Base-by-base conservation (phyloP, 2,888 invertebrate genomes). In the Leucophora obtusa region DNA sequence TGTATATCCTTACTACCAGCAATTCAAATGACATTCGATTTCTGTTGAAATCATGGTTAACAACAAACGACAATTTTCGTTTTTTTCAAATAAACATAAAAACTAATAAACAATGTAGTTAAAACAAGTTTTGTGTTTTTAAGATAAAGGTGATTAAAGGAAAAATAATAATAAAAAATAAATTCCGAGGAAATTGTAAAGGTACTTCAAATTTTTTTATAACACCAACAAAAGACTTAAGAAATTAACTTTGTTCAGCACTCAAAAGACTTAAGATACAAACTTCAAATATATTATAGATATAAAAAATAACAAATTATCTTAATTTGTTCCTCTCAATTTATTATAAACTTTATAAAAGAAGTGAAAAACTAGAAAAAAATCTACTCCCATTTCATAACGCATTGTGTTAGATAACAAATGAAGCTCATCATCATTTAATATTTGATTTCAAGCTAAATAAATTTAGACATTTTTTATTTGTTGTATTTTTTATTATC, bases 351-450 rank as follows among this genome's bases (percentile, higher is more conserved):
- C 24, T 66, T 51, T 28, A 24, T 15, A 33, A 17, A 54, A 43
- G n/a, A 47, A 17, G 21, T 28, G 28, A 33, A 47, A 28, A n/a
- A n/a, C n/a, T n/a, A n/a, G n/a, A n/a, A n/a, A n/a, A n/a, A n/a
- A n/a, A n/a, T n/a, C 11, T 51, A 33, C 18, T 21, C 14, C 17
- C 17, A 9, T 47, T 54, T 50, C 18, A 66, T 60, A 78, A n/a
- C 50, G 62, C 10, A 2, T 21, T 35, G 10, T 63, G n/a, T 68
- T 43, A 35, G 21, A 59, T 51, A 58, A 73, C 33, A 63, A 79
- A 72, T 71, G 66, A 62, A 76, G 68, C 68, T 56, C 68, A 72
- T 70, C 58, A 70, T 60, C 58, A 79, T 73, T 72, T 68, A 17
- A 33, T 11, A 59, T 69, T 62, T 62, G 2, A 68, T 66, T 74